phyloP scores from a whole-genome alignment of 1,140 invertebrate species.

The Lordiphosa clarofinis region DNA sequence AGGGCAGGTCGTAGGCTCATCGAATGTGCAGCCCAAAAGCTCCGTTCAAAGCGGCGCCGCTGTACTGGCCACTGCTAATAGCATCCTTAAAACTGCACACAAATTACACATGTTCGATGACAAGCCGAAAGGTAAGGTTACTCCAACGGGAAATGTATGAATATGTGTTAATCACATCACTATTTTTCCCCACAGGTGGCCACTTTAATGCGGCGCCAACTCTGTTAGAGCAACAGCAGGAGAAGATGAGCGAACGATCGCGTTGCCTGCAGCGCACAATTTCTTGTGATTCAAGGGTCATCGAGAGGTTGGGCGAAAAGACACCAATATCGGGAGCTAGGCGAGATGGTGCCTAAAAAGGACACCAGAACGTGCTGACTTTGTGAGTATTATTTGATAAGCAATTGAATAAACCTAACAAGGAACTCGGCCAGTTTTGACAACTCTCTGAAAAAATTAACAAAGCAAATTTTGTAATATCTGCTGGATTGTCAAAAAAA shows the following conservation, averaged over 20 bases:
- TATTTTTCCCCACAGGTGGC: conserved; percentile 39
- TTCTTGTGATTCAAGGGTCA: conserved; percentile 61
- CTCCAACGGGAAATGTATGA: no score
- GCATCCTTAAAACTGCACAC: conserved; percentile 58
- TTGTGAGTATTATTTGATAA: background rate
- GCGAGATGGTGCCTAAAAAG: conserved; percentile 33
- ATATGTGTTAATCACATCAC: no score
- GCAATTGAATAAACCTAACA: no score
- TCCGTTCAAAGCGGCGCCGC: conserved; percentile 24
- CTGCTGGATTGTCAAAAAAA: no score
- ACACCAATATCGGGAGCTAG: conserved; percentile 22
- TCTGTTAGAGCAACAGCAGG: conserved; percentile 86
- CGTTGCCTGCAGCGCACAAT: conserved; percentile 82
- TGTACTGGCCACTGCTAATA: conserved; percentile 59
- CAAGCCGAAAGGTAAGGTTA: conserved; percentile 51
- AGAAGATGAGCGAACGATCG: conserved; percentile 87
- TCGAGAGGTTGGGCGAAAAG: conserved; percentile 51
- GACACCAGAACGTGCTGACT: background rate
- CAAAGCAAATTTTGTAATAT: no score
- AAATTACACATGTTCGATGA: conserved; percentile 67
- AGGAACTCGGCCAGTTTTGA: no score
- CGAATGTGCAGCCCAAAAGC: conserved; percentile 28
- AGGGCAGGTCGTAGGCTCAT: conserved; percentile 6
- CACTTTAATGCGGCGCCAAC: conserved; percentile 86
- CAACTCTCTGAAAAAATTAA: no score